Base-by-base conservation (phyloP, 2,797 vertebrate species). In the Triplophysa bombifrons region DNA sequence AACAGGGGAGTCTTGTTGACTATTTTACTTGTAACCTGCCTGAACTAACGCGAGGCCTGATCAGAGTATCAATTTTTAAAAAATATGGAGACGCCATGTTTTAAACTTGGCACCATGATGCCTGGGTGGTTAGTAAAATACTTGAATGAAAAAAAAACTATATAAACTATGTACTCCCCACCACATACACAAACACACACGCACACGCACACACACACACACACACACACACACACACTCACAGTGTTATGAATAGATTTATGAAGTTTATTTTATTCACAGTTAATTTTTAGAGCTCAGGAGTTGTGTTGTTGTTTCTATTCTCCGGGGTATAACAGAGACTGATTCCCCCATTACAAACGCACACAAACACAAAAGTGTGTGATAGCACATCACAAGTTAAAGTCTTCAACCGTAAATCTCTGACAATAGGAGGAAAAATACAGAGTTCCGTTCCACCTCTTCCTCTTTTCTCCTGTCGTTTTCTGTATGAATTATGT, bases 401-500 rank as follows among this genome's bases (percentile, higher is more conserved):
- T 71, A 72, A 78, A 82, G 65, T 82, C 71, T 74, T 74, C 71
- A 66, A 76, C 53, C 20, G 53, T 51, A 80, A 72, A 83, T 80
- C 67, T 80, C 72, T 83, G 82, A 80, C 78, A 83, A 84, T 89
- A 86, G 81, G 58, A 30, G 60, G 74, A 70, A 61, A 81, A 74
- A 60, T 58, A 66, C 30, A 87, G 44, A 78, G 86, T 83, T 82
- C 70, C 13, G 58, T 72, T 67, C 74, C 74, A 68, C 72, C 78
- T 83, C 68, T 64, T 72, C 60, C 66, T 74, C 19, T 72, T 72
- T 74, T 27, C 66, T 82, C 25, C 7, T 72, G 76, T 72, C 76
- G 11, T 64, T 82, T 69, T 65, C 53, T 64, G 41, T 80, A 69
- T 84, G 73, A 80, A 72, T 69, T 80, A 84, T 82, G 80, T 70